Base-by-base conservation (phyloP, 2,797 vertebrate genomes). In the Pogonophryne albipinna region DNA sequence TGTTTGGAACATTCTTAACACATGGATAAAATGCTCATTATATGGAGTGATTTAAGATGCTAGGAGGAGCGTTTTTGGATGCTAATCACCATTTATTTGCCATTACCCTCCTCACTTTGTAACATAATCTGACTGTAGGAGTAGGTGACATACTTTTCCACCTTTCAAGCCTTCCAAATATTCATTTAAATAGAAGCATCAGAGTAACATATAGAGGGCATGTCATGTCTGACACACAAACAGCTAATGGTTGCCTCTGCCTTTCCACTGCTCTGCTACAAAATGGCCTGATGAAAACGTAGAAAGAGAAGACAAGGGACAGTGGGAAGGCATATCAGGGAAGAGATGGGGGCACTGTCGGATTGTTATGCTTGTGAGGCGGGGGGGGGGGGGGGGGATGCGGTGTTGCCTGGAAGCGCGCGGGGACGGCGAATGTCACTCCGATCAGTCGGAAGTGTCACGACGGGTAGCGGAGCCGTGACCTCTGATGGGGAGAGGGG, bases 391-490 rank as follows among this genome's bases (percentile, higher is more conserved):
- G n/a, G 56, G 49, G 56, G 49, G 74, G 60, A 50, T 49, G 81
- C 31, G 52, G 50, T 63, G 59, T 66, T 66, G 83, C 76, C 83
- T 50, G 68, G 66, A 70, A 67, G 73, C 69, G 10, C 19, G 66
- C 2, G 58, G 72, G 75, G 80, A 85, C 16, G 51, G 82, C 76
- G 45, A 74, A 55, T 69, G 87, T 91, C 87, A 89, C 71, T 90
- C 69, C 46, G 55, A 79, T 89, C 82, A 77, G 80, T 77, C 55
- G 49, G 66, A 84, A 83, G 87, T 89, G 87, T 82, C 80, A 65
- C 52, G 88, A 81, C 8, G 73, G 71, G 79, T 8, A 69, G 76
- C 68, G 10, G 69, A 88, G 86, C 74, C 46, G 17, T 74, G 87
- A 91, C 88, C 90, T 89, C 79, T 44, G 74, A 81, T 41, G 68